Base-by-base conservation (phyloP, 2,113 vertebrate genomes). In the Shinisaurus crocodilurus region DNA sequence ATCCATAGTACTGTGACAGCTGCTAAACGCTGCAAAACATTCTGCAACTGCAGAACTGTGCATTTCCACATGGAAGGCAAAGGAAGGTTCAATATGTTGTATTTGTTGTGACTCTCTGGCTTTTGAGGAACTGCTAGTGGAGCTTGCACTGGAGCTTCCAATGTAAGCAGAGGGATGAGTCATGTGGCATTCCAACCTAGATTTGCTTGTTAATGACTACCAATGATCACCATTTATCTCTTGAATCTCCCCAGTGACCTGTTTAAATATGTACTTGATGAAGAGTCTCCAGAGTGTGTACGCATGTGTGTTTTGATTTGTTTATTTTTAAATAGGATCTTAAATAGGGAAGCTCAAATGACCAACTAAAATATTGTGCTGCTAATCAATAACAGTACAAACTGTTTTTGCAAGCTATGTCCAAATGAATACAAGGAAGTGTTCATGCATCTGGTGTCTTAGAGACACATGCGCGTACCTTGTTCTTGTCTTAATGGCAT, bases 171-270 rank as follows among this genome's bases (percentile, higher is more conserved):
- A 45, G 48, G 23, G 40, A 60, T 86, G 89, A 76, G 2, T 69
- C 34, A 0, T 34, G 2, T 45, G 0, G 80, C 88, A 37, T 67
- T 43, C 57, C 60, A 50, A n/a, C 37, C 32, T 87, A 6, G 57
- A 87, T 92, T 92, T 83, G 5, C 40, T 72, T 82, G 63, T 84
- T 91, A 86, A 81, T 80, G 5, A 69, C 25, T 5, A 43, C 20
- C 48, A 16, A 85, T 90, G 65, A 91, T 65, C 60, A 88, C 76
- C 5, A 2, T 90, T 54, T 91, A 37, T 85, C 72, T 82, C 6
- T 10, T 0, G 23, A 7, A 85, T 60, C 57, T 67, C 81, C 57
- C 57, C 37, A 48, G 70, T 76, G 72, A 84, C 4, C 74, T 93
- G 92, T 82, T 63, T 70, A 72, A 92, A 81, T 82, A 13, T 8